These are phyloP conservation scores for Ceyx melanurus DNA, from an alignment of 2,113 vertebrate genomes.

Conservation along the genomic window DNA sequence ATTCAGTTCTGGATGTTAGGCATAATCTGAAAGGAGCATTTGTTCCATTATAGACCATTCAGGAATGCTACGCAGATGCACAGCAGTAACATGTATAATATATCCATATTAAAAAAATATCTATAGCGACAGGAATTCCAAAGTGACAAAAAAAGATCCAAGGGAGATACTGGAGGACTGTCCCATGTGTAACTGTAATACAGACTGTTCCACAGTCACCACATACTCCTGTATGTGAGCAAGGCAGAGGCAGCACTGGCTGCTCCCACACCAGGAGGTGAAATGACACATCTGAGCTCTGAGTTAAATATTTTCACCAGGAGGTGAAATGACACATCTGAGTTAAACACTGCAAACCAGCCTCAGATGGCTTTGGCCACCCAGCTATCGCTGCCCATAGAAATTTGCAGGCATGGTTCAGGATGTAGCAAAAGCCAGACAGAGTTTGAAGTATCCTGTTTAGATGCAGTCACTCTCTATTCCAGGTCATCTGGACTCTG, in stretches of 20 bases:
- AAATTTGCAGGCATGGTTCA: neutral
- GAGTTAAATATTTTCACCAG: neutral
- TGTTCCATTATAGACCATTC: neutral
- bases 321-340: neutral
- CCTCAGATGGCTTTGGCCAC: neutral
- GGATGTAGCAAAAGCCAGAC: neutral
- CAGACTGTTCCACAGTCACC: neutral
- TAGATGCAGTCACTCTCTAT: neutral
- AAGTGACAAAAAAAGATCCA: neutral
- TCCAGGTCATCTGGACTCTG: neutral
- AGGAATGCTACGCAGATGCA: fast-evolving
- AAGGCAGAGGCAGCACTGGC: neutral
- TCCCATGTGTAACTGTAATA: neutral
- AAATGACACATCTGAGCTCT: neutral
- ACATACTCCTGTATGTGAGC: fast-evolving
- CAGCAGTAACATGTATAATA: neutral
- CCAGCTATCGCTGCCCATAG: neutral
- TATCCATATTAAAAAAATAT: neutral
- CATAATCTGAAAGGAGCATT: neutral
- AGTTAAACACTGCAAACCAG: neutral
- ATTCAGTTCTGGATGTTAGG: neutral
- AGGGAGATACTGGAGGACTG: neutral
- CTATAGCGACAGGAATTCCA: neutral
- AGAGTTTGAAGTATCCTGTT: neutral
- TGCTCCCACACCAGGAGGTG: neutral